Percentiles rank a stretch among this genome's conserved stretches.
Evolutionary conservation across 2,888 invertebrate species (phyloP).

Genomic region (Leucophenga maculata): DNA sequence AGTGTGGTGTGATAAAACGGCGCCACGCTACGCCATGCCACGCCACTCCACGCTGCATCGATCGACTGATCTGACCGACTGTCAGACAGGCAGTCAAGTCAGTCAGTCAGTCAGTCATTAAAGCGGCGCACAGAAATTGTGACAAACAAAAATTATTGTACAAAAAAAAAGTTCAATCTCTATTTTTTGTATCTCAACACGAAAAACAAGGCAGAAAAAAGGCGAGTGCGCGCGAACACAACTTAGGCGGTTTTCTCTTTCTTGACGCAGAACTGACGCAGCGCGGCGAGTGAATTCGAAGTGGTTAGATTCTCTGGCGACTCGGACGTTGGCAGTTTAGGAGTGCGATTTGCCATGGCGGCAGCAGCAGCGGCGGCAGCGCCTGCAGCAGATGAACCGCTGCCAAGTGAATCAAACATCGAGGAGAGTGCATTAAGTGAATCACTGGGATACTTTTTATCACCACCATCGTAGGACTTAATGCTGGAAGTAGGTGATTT

Average conservation of each 20-base stretch:
- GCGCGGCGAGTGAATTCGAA: conserved; percentile 92
- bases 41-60: too few species aligned
- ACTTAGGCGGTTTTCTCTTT: conserved; percentile 78
- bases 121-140: conserved; percentile 38
- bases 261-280: conserved; percentile 97
- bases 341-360: conserved; percentile 25
- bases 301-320: conserved; percentile 67
- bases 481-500: conserved; percentile 77
- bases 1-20: too few species aligned
- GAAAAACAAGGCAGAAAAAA: conserved; percentile 47
- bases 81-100: too few species aligned
- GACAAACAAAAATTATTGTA: conserved; percentile 60
- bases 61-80: too few species aligned
- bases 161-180: conserved; percentile 39
- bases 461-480: conserved; percentile 70
- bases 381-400: conserved; percentile 49
- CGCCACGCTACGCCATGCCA: too few species aligned
- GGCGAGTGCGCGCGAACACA: conserved; percentile 39
- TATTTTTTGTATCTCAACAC: conserved; percentile 56
- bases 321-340: conserved; percentile 42
- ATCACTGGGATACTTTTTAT: conserved; percentile 75
- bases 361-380: conserved; percentile 42
- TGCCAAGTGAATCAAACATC: conserved; percentile 88
- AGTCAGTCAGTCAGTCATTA: not conserved
- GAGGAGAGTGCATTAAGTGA: conserved; percentile 88